Conservation (phyloP, 2,113 vertebrate species). For the Pagrus major region DNA sequence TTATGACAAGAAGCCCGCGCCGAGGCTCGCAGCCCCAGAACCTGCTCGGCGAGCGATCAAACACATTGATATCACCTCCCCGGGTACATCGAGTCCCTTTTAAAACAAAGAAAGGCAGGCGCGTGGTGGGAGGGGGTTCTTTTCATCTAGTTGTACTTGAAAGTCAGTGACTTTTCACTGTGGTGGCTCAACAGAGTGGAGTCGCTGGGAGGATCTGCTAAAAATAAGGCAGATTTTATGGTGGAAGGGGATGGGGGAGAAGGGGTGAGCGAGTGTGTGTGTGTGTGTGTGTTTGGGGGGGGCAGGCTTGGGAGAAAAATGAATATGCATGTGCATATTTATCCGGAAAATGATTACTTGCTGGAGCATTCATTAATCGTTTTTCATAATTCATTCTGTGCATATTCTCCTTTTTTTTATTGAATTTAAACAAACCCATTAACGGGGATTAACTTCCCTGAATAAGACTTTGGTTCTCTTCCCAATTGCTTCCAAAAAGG, state of each 20-base stretch:
- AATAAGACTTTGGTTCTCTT: slow-evolving; percentile 82
- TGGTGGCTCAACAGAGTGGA: neutral
- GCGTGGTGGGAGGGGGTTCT: neutral
- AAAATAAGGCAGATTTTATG: slow-evolving; percentile 38
- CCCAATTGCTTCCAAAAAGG: slow-evolving; percentile 77
- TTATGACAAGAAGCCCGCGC: slow-evolving; percentile 37
- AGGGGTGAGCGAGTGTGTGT: neutral
- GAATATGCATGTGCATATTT: slow-evolving; percentile 81
- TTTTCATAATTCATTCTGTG: slow-evolving; percentile 80
- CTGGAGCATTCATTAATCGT: slow-evolving; percentile 81
- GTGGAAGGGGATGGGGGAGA: neutral
- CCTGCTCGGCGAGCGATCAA: slow-evolving; percentile 28
- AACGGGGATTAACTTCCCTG: slow-evolving; percentile 83
- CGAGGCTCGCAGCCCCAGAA: slow-evolving; percentile 5
- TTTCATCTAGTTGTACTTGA: slow-evolving; percentile 9
- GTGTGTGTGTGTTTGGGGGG: too few species aligned
- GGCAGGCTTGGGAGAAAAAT: slow-evolving; percentile 41
- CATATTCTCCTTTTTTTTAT: slow-evolving; percentile 79
- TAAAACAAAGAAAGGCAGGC: slow-evolving; percentile 12
- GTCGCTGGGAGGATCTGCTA: slow-evolving; percentile 16
- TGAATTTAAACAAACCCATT: slow-evolving; percentile 86
- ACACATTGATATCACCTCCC: slow-evolving; percentile 21
- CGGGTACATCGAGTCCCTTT: neutral
- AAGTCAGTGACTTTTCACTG: slow-evolving; percentile 14
- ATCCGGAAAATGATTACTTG: slow-evolving; percentile 79